Evolutionary conservation across 2,797 vertebrate genomes (phyloP).

Genomic region (Buphagus erythrorhynchus): DNA sequence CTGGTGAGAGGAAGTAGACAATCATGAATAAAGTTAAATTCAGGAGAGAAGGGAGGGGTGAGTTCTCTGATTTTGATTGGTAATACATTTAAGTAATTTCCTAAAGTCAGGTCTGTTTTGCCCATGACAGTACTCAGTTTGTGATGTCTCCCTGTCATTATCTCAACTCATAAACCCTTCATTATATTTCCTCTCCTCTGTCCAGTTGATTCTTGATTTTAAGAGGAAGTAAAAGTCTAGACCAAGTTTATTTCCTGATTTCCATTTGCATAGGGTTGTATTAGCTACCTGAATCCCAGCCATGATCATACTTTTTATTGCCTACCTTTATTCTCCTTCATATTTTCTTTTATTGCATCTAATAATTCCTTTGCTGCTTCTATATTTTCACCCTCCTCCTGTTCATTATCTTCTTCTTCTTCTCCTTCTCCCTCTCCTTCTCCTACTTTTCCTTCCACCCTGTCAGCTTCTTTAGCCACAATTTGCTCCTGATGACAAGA

Average conservation of each 20-base stretch:
- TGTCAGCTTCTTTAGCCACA: slow-evolving; percentile 29
- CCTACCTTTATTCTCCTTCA: slow-evolving; percentile 85
- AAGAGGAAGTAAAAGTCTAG: not conserved
- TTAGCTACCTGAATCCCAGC: not conserved
- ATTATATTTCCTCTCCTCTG: not conserved
- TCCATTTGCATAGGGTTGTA: not conserved
- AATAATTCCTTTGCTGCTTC: slow-evolving; percentile 80
- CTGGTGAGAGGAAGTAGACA: not conserved
- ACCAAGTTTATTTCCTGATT: not conserved
- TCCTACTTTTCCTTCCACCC: slow-evolving; percentile 21
- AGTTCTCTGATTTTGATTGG: not conserved
- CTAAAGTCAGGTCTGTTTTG: not conserved
- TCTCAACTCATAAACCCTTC: not conserved
- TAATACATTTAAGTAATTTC: not conserved
- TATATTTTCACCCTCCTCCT: slow-evolving; percentile 62
- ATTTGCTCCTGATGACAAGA: slow-evolving; percentile 59
- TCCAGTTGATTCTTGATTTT: not conserved
- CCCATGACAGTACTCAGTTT: not conserved
- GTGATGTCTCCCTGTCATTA: not conserved
- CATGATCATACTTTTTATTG: not conserved
- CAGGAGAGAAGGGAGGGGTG: not conserved
- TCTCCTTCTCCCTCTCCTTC: slow-evolving; percentile 29
- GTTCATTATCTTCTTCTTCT: slow-evolving; percentile 37
- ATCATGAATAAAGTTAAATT: not conserved
- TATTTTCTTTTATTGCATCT: slow-evolving; percentile 80